These are phyloP conservation scores for Astyanax mexicanus DNA, from an alignment of 2,797 vertebrate species.

Conservation along the genomic window DNA sequence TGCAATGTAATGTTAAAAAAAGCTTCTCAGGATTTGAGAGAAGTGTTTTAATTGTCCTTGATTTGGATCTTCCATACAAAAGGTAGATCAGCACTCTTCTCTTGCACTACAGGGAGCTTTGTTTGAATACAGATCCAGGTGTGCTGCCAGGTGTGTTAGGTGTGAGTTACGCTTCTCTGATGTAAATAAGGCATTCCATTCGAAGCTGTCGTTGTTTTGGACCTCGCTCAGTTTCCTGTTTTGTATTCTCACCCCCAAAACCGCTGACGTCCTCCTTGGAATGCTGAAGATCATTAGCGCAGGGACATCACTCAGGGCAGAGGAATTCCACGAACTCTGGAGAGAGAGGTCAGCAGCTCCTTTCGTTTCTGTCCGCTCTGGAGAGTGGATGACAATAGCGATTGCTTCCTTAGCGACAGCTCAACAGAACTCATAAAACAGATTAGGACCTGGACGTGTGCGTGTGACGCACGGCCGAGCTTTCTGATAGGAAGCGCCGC, in stretches of 20 bases:
- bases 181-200: constrained; percentile 4
- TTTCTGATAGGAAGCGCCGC: constrained; percentile 25
- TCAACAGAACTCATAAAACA: constrained; percentile 68
- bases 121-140: too few relatives aligned
- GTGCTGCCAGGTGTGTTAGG: too few relatives aligned
- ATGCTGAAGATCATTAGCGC: constrained; percentile 44
- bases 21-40: too few relatives aligned
- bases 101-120: too few relatives aligned
- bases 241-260: constrained; percentile 36
- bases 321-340: constrained; percentile 45
- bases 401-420: constrained; percentile 77
- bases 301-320: constrained; percentile 29
- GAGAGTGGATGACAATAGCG: constrained; percentile 55
- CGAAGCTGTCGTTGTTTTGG: constrained; percentile 9
- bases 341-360: constrained; percentile 34
- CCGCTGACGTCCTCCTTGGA: constrained; percentile 46
- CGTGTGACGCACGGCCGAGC: constrained; percentile 6
- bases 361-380: constrained; percentile 10
- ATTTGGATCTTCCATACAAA: too few relatives aligned
- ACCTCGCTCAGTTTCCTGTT: constrained; percentile 42
- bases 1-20: too few relatives aligned
- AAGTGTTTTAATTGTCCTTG: too few relatives aligned
- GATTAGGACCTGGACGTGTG: constrained; percentile 54
- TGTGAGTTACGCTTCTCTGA: not conserved
- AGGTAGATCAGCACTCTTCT: too few relatives aligned